Base-by-base conservation (phyloP, 2,113 vertebrate genomes). In the Chaetops frenatus region DNA sequence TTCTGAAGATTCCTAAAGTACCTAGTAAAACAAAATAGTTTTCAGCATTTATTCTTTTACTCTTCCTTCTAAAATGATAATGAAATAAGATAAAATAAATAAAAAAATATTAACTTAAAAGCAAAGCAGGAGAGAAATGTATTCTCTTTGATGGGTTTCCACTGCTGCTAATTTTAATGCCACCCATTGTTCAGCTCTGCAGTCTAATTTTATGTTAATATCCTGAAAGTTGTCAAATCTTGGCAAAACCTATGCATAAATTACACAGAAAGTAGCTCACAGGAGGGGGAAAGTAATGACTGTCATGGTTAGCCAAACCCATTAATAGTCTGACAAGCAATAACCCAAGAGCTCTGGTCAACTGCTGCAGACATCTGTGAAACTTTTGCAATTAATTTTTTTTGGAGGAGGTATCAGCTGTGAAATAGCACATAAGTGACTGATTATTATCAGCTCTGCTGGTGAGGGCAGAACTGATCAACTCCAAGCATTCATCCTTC, bases 231-330 rank as follows among this genome's bases (percentile, higher is more conserved):
- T 98, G 98, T 98, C 98, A 98, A 98, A 98, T 98, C 98, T 98
- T 98, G 98, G 98, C 98, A 98, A 98, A 98, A 98, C 95, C 97
- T 97, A 98, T 98, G 98, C 98, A 98, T 98, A 98, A 98, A 98
- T 98, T 98, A 98, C 98, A 98, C 97, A 98, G 97, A 97, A 98
- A 98, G 98, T 97, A 97, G 97, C 97, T 98, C 98, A 98, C 98
- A 98, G 98, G 98, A 98, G 98, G 98, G 97, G 97, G 98, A 98
- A 98, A 97, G 97, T 98, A 98, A 98, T 98, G 98, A 98, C 98
- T 98, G 97, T 98, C 97, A 98, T 97, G 98, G 98, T 98, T 98
- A 98, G 98, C 98, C 98, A 98, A 98, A 98, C 96, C 97, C 98
- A 98, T 98, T 98, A 98, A 98, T 98, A 98, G 98, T 97, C 97